Evolutionary conservation across 64 coral and sea anemone genomes (phyloP).

Genomic region (Stylophora pistillata): DNA sequence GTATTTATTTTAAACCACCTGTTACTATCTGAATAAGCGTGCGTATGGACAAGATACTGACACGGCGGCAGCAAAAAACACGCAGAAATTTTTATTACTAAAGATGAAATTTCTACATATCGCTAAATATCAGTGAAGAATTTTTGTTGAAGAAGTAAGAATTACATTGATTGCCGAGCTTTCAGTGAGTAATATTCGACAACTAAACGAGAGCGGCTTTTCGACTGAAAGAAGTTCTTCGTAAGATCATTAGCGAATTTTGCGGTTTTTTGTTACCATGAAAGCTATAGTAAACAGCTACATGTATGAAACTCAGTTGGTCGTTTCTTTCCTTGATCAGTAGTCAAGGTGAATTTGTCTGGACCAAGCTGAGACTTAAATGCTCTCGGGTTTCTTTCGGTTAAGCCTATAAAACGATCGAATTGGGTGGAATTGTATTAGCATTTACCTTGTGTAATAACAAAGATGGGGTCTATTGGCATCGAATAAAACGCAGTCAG

Average conservation of each 20-base stretch:
- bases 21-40: neutral
- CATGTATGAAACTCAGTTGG: neutral
- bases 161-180: neutral
- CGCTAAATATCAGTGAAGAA: neutral
- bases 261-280: neutral
- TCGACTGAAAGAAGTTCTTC: no score
- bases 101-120: neutral
- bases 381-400: no score
- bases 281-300: neutral
- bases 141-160: neutral
- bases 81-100: neutral
- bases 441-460: no score
- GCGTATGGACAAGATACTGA: neutral
- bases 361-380: no score
- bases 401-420: no score
- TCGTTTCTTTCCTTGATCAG: neutral
- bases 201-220: neutral
- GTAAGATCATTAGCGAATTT: neutral
- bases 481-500: no score
- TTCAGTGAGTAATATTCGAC: constrained; percentile 1
- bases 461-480: no score
- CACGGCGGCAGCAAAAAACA: neutral
- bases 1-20: neutral
- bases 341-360: no score
- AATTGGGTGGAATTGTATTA: no score